A percentile compares a stretch with the other conserved stretches of the same genome.
Evolutionary conservation across 53 echinoderm and acorn worm species (phyloP).

Genomic region (Zoroaster sp.): DNA sequence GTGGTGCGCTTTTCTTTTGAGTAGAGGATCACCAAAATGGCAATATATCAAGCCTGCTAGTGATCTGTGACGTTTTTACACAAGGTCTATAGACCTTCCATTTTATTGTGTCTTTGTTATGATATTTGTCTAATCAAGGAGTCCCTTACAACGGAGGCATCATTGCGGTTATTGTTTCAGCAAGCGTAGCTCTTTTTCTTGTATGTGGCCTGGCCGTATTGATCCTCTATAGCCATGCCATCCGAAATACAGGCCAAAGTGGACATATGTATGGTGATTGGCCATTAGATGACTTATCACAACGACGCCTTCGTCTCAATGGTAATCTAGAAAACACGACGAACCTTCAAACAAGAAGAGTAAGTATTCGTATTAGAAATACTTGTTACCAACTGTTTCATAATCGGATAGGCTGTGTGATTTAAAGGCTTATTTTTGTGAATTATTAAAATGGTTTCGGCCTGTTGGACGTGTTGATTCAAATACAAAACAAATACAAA

Average conservation of each 20-base stretch:
- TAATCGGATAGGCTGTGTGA: too few relatives aligned
- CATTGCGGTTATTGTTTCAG: neutral
- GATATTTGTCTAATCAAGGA: neutral
- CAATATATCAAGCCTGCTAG: too few relatives aligned
- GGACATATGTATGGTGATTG: neutral
- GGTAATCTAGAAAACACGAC: neutral
- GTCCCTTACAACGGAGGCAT: neutral
- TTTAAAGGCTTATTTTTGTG: too few relatives aligned
- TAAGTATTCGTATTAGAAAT: neutral
- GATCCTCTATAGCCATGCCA: neutral
- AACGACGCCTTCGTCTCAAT: neutral
- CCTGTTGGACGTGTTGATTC: too few relatives aligned
- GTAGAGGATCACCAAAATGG: too few relatives aligned
- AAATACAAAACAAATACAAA: too few relatives aligned
- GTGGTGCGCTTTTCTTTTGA: neutral
- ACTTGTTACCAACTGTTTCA: too few relatives aligned
- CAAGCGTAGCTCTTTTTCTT: neutral
- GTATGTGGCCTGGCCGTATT: neutral
- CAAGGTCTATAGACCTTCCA: neutral
- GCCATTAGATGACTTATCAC: neutral
- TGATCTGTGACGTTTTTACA: too few relatives aligned
- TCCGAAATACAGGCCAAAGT: neutral
- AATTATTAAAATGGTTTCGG: too few relatives aligned
- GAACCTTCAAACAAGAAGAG: neutral
- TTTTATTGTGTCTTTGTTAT: neutral